Evolutionary conservation across 2,888 invertebrate species (phyloP), one percentile per base, ranked within the genome.

Genomic region (Anarsia innoxiella): DNA sequence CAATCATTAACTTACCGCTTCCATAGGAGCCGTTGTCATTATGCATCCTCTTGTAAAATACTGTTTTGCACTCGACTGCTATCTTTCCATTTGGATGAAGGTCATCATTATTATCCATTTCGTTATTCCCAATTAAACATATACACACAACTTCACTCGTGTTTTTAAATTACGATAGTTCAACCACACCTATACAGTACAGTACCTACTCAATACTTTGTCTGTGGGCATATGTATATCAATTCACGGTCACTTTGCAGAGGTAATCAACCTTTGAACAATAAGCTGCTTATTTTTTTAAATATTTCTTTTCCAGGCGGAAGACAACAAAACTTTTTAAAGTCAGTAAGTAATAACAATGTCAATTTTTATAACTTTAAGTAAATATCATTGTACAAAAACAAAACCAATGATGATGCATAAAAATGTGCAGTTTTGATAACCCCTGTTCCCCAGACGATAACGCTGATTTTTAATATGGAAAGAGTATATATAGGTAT

Each of bases 21-120:
- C 73, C 73, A 55, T 75, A 83, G 25, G 78, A 83, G 45, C 66
- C 77, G 58, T 74, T 74, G 56, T 76, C 76, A 57, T 72, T 73
- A 54, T 79, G 67, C 82, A 80, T 82, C 49, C 32, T 59, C n/a
- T 25, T 12, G 3, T n/a, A n/a, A 26, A 26, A 12, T 12, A 12
- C 3, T 28, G 2, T 28, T 12, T 28, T 4, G n/a, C n/a, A n/a
- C n/a, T n/a, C n/a, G n/a, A n/a, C n/a, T n/a, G 12, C 28, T 28
- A 28, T 35, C 12, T 15, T 4, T 30, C 14, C 30, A 27, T 25
- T 2, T 27, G 5, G 14, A 29, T 23, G 23, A 23, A 23, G 29
- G 28, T 36, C 36, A 36, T n/a, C 9, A 13, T 34, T 13, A 33
- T 33, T 11, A n/a, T 10, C 8, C 26, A n/a, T 10, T 26, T 2